These are phyloP conservation scores for Cynopterus brachyotis DNA, from an alignment of 2,113 vertebrate species.

Conservation along the genomic window DNA sequence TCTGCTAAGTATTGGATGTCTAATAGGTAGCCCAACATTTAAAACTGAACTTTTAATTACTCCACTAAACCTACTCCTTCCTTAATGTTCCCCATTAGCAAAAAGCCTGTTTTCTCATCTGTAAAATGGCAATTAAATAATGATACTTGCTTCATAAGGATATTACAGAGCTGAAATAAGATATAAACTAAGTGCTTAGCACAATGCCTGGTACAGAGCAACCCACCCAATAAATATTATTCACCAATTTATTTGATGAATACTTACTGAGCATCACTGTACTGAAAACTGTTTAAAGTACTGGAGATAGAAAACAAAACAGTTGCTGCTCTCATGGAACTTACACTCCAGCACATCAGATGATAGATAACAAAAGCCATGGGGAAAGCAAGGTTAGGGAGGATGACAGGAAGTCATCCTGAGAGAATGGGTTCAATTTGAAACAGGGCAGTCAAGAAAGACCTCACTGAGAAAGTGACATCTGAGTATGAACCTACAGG, in stretches of 20 bases:
- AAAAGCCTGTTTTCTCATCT: background rate
- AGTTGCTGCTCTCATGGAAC: background rate
- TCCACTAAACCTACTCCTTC: background rate
- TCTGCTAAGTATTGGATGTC: background rate
- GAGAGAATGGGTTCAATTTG: background rate
- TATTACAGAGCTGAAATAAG: background rate
- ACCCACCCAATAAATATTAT: background rate
- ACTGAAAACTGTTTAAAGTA: background rate
- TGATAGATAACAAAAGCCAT: background rate
- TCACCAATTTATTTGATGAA: constrained; percentile 15
- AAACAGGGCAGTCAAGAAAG: background rate
- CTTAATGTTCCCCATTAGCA: background rate
- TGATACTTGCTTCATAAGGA: background rate
- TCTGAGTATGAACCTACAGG: background rate
- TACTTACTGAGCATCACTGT: background rate
- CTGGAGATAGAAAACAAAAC: background rate
- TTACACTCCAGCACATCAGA: background rate
- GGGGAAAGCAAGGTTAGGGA: background rate
- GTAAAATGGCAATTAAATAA: background rate
- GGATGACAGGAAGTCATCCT: background rate
- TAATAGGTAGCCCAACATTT: background rate
- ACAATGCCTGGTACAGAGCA: background rate
- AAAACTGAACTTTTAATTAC: background rate
- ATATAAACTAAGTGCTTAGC: background rate
- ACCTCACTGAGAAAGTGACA: background rate